A percentile compares a stretch with the other conserved stretches of the same genome.
Evolutionary conservation across 35 echinoderm and acorn worm genomes (phyloP).

Genomic region (Amphiura filiformis): DNA sequence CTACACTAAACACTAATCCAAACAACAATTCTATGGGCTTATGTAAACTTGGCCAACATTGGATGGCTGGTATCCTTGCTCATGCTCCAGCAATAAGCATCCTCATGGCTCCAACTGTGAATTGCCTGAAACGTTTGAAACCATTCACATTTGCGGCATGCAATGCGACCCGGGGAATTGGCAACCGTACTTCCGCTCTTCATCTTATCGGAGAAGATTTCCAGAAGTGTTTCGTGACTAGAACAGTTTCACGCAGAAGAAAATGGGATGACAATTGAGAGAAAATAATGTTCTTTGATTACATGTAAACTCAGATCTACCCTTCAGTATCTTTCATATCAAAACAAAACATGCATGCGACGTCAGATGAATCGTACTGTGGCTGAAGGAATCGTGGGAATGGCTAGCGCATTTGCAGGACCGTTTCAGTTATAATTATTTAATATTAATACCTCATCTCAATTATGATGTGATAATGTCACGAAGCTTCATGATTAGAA

Average conservation of each 20-base stretch:
- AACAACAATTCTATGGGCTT: conserved; percentile 12
- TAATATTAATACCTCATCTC: too few species aligned
- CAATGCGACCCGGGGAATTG: conserved; percentile 73
- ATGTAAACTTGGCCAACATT: conserved; percentile 48
- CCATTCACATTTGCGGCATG: conserved; percentile 12
- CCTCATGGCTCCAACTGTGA: conserved; percentile 57
- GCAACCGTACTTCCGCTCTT: conserved; percentile 62
- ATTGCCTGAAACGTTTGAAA: conserved; percentile 46
- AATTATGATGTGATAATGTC: too few species aligned
- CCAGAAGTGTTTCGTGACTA: conserved; percentile 51
- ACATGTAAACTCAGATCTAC: too few species aligned
- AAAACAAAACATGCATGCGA: too few species aligned
- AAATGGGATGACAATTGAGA: conserved; percentile 14
- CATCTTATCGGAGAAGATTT: conserved; percentile 76
- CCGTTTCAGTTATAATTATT: too few species aligned
- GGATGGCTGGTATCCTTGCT: conserved; percentile 71
- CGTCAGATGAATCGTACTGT: too few species aligned
- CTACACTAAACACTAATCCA: conserved; percentile 25
- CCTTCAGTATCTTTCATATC: too few species aligned
- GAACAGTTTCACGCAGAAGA: conserved; percentile 58
- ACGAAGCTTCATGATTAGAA: too few species aligned
- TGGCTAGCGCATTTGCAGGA: too few species aligned
- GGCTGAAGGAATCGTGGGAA: too few species aligned
- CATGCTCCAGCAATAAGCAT: conserved; percentile 60
- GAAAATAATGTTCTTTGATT: neutral